These are phyloP conservation scores for Gyrodactylus bullatarudis DNA, from an alignment of 1,140 invertebrate species.

Conservation along the genomic window DNA sequence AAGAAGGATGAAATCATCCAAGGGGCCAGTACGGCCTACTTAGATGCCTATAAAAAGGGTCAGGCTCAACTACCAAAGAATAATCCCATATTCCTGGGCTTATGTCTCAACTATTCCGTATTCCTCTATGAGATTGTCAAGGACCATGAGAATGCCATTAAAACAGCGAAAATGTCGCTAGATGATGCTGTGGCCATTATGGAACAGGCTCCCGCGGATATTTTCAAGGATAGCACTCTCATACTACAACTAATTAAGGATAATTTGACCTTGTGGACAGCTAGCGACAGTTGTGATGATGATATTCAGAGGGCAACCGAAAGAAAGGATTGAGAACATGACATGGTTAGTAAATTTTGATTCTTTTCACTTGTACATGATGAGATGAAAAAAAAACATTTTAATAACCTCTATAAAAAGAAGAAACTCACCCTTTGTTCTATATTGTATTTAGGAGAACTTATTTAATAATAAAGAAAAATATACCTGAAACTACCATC, in stretches of 20 bases:
- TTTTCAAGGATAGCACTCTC: slow-evolving; percentile 70
- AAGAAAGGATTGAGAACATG: no score
- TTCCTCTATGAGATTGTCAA: slow-evolving; percentile 90
- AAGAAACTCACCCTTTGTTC: no score
- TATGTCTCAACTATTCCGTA: slow-evolving; percentile 57
- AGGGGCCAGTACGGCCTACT: slow-evolving; percentile 69
- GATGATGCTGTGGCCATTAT: slow-evolving; percentile 77
- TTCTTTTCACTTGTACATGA: no score
- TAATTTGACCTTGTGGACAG: slow-evolving; percentile 32
- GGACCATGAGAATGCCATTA: slow-evolving; percentile 47
- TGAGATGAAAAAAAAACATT: no score
- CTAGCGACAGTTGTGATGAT: neutral
- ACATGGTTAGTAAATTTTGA: no score
- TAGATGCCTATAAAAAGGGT: slow-evolving; percentile 45
- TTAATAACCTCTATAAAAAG: no score
- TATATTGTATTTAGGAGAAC: no score
- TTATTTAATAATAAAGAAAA: no score
- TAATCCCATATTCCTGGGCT: slow-evolving; percentile 41
- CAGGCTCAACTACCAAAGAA: slow-evolving; percentile 49
- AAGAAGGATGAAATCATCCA: slow-evolving; percentile 56
- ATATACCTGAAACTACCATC: no score
- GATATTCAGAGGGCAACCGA: neutral
- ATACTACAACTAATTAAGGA: slow-evolving; percentile 84
- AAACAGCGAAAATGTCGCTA: slow-evolving; percentile 30
- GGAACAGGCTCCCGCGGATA: slow-evolving; percentile 59